These are phyloP conservation scores for Latrodectus geometricus DNA, from an alignment of 1,140 invertebrate genomes.

Conservation along the genomic window DNA sequence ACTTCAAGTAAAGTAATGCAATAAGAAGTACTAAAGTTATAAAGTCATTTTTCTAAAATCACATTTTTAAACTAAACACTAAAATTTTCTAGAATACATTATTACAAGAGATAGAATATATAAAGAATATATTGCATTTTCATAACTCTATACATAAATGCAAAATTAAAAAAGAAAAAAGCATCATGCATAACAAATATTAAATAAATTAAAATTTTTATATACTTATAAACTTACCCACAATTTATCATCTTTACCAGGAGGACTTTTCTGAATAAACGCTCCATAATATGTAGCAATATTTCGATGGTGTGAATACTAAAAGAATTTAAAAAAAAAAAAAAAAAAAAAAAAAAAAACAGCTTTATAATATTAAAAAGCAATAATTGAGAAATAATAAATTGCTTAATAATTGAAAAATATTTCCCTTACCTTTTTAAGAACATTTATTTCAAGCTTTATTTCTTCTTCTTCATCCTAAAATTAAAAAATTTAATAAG, in stretches of 20 bases:
- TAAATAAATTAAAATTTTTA: no score
- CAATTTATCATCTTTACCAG: constrained; percentile 98
- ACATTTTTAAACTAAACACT: no score
- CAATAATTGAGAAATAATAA: background rate
- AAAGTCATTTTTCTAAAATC: no score
- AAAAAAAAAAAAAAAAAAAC: background rate
- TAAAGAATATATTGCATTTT: no score
- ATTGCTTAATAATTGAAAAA: background rate
- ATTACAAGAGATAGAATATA: no score
- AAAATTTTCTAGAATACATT: no score
- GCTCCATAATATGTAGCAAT: constrained; percentile 99
- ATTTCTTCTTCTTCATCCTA: constrained; percentile 59
- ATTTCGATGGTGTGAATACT: constrained; percentile 99
- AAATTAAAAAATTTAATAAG: constrained; percentile 9
- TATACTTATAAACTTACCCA: constrained; percentile 75
- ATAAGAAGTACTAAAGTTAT: no score
- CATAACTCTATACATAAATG: no score
- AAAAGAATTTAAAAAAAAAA: no score
- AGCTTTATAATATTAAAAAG: background rate
- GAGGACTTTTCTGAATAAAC: constrained; percentile 98
- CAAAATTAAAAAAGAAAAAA: no score
- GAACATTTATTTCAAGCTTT: constrained; percentile 55
- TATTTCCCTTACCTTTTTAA: constrained; percentile 33
- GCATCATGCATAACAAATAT: no score
- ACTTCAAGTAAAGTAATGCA: no score